Conservation (phyloP, 1,140 invertebrate genomes). For the Pantala flavescens region DNA sequence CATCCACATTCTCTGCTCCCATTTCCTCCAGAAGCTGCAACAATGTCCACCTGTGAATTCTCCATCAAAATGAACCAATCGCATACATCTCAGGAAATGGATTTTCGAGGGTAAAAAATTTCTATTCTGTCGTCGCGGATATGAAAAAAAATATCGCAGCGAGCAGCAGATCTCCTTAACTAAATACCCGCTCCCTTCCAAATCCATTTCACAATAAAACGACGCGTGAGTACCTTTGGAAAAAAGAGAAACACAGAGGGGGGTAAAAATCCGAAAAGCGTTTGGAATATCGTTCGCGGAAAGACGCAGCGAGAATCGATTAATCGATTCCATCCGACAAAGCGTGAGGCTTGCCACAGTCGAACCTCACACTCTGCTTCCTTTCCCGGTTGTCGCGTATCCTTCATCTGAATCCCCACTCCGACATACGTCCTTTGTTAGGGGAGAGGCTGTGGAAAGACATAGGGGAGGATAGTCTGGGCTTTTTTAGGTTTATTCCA, state of each 20-base stretch:
- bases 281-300: neutral
- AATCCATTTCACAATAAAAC: neutral
- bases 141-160: no score
- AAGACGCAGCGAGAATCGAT: neutral
- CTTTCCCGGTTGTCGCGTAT: neutral
- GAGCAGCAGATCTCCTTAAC: no score
- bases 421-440: neutral
- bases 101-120: no score
- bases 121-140: no score
- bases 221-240: neutral
- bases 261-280: neutral
- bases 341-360: neutral
- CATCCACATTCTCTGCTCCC: no score
- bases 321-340: conserved; percentile 1
- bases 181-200: no score
- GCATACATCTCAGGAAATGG: no score
- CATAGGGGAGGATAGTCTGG: neutral
- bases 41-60: no score
- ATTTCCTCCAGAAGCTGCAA: no score
- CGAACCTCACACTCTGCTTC: neutral
- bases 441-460: neutral
- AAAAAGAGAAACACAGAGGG: neutral
- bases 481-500: neutral
- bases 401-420: neutral
- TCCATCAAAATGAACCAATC: no score